phyloP scores from a whole-genome alignment of 2,797 vertebrate species.

The Picus viridis region DNA sequence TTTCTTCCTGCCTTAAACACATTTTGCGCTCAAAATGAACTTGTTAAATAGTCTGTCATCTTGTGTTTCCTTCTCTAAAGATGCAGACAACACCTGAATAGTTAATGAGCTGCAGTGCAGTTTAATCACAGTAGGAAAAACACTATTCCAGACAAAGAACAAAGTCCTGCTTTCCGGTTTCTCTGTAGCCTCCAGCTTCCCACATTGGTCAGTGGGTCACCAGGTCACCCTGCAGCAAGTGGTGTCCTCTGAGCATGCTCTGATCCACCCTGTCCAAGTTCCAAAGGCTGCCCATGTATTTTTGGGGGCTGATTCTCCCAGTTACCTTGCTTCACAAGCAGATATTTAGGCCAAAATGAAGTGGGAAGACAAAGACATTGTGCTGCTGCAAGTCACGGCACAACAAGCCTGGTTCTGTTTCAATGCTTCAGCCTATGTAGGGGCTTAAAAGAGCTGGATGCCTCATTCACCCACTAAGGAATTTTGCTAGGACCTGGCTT shows the following conservation, averaged over 20 bases:
- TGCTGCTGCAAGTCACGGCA: neutral
- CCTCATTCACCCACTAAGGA: neutral
- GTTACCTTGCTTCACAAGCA: neutral
- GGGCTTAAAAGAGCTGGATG: neutral
- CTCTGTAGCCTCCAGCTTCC: neutral
- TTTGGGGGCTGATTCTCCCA: neutral
- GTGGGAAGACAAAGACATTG: neutral
- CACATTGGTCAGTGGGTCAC: accelerated
- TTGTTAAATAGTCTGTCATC: conserved; percentile 65
- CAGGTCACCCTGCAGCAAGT: neutral
- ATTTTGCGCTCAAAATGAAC: conserved; percentile 66
- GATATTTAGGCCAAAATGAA: neutral
- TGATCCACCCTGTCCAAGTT: neutral
- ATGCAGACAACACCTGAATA: conserved; percentile 61
- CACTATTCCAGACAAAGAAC: conserved; percentile 43
- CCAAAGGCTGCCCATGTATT: neutral
- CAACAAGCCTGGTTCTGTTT: neutral
- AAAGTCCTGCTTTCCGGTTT: neutral
- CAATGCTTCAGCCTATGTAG: accelerated
- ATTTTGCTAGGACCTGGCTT: neutral
- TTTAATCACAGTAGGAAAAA: conserved; percentile 49
- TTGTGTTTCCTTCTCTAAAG: conserved; percentile 39
- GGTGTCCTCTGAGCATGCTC: neutral
- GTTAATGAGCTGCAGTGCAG: conserved; percentile 63
- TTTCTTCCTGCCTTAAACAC: conserved; percentile 66